These are phyloP conservation scores for Drymodes brunneopygia DNA, from an alignment of 2,113 vertebrate genomes.

Conservation along the genomic window DNA sequence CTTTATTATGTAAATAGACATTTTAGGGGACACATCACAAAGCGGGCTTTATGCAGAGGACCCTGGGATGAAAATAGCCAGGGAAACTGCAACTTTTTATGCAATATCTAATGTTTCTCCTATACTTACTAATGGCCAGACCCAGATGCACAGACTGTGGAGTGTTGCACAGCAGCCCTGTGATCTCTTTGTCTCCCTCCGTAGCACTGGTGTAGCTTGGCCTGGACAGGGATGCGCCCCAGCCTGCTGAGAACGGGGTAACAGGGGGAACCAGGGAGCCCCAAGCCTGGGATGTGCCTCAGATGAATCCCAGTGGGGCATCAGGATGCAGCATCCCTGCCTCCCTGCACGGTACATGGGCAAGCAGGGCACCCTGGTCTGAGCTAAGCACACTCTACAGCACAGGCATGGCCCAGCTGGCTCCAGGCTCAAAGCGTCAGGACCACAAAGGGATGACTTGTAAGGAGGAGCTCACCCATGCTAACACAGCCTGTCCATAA, in stretches of 20 bases:
- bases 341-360: neutral
- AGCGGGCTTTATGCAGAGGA: neutral
- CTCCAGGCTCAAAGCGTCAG: neutral
- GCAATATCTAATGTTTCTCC: neutral
- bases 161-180: neutral
- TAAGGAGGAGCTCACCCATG: neutral
- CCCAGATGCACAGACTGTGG: accelerated
- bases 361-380: neutral
- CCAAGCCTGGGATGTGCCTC: neutral
- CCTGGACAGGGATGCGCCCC: neutral
- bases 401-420: neutral
- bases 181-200: neutral
- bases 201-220: accelerated
- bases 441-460: neutral
- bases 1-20: neutral
- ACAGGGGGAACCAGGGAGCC: neutral
- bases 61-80: neutral
- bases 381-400: neutral
- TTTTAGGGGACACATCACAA: neutral
- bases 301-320: neutral
- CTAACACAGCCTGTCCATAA: neutral
- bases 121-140: neutral
- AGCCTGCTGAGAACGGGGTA: accelerated
- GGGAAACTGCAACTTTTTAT: neutral
- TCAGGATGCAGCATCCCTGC: neutral